These are phyloP conservation scores for Speoplatyrhinus poulsoni DNA, from an alignment of 2,113 vertebrate species.

Conservation along the genomic window DNA sequence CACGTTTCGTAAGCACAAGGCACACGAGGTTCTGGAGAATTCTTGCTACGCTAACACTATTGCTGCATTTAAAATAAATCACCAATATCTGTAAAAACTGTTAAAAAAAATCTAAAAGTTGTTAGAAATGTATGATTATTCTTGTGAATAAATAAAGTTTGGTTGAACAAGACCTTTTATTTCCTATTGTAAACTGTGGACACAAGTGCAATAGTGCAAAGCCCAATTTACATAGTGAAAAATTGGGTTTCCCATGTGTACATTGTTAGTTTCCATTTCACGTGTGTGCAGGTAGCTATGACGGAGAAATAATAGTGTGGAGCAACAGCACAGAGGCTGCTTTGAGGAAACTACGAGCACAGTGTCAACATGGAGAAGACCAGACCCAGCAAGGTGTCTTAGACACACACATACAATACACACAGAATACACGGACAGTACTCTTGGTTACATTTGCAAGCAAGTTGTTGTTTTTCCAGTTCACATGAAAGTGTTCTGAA, in stretches of 20 bases:
- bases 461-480: too few species aligned
- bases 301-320: conserved; percentile 80
- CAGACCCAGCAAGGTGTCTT: conserved; percentile 47
- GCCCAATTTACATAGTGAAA: background rate
- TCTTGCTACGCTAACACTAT: background rate
- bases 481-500: too few species aligned
- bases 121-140: background rate
- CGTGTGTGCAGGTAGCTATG: conserved; percentile 65
- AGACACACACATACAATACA: background rate
- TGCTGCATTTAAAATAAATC: background rate
- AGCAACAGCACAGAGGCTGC: conserved; percentile 79
- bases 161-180: too few species aligned
- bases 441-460: too few species aligned
- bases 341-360: conserved; percentile 60
- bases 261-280: conserved; percentile 1
- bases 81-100: background rate
- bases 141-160: too few species aligned
- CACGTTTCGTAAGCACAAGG: conserved; percentile 37
- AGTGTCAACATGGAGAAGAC: conserved; percentile 33
- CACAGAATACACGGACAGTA: conserved; percentile 20
- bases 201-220: background rate
- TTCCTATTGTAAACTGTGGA: background rate
- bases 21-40: background rate
- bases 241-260: background rate
- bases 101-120: background rate